Conservation (phyloP, 2,797 vertebrate genomes). For the Pogonophryne albipinna region DNA sequence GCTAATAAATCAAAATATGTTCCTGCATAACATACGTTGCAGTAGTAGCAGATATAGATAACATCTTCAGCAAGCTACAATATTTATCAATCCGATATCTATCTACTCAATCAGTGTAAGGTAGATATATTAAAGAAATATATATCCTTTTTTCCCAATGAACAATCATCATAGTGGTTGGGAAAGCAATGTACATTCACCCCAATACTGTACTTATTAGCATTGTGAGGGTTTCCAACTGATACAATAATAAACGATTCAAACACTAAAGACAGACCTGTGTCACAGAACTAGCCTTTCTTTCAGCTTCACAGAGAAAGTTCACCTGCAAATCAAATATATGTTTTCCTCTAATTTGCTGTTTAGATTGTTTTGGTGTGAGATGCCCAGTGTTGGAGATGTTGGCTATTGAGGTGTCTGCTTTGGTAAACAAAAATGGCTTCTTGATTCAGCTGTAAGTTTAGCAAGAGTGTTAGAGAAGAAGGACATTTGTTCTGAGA, state of each 20-base stretch:
- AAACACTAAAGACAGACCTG: not conserved
- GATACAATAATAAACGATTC: too few species aligned
- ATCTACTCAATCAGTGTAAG: not conserved
- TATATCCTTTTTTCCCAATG: not conserved
- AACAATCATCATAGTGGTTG: not conserved
- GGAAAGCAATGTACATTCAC: not conserved
- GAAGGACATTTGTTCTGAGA: too few species aligned
- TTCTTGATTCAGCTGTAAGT: too few species aligned
- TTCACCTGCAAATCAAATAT: too few species aligned
- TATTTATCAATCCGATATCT: not conserved
- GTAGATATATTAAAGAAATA: not conserved
- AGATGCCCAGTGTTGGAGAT: too few species aligned
- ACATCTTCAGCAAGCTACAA: not conserved
- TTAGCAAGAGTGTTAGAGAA: too few species aligned
- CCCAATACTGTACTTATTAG: not conserved
- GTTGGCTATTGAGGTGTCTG: too few species aligned
- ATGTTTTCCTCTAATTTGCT: too few species aligned
- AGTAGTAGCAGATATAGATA: not conserved
- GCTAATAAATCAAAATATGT: conserved; percentile 32
- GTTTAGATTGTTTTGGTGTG: too few species aligned
- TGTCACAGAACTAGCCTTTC: not conserved
- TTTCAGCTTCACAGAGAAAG: not conserved
- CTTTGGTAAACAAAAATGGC: too few species aligned
- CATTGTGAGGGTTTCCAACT: not conserved
- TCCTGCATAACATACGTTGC: not conserved